Evolutionary conservation across 1,140 invertebrate species (phyloP), one percentile per base, ranked within the genome.

Genomic region (Bombus pascuorum): DNA sequence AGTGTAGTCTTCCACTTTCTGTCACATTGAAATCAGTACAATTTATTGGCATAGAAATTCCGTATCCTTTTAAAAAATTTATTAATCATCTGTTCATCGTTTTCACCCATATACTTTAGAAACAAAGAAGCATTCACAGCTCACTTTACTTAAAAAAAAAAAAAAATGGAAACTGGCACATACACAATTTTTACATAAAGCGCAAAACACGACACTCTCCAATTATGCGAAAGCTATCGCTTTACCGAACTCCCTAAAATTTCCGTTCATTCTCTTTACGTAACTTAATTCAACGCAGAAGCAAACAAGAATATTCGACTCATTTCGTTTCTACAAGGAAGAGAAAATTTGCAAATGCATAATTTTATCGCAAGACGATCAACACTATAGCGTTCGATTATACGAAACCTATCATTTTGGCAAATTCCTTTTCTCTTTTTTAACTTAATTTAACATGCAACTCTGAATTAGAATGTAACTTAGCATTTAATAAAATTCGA

Each of bases 1-100:
- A 76, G 95, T 94, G 87, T 96, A 97, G 87, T 96, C 96, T 89
- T 97, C 97, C 34, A 97, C 95, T 94, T 95, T 95, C 97, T 97
- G 89, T 1, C 88, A 93, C 83, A 66, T 37, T 25, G 10, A 3
- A 1, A 28, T 53, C 4, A 28, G 5, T 12, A 2, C 3, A 42
- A 25, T 0, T 22, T 70, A 22, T 70, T 39, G 10, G 0, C 9
- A 15, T 39, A 39, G 18, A 68, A 68, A 15, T 34, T 68, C 4
- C 0, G 8, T 12, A 5, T 28, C 0, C 2, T 22, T 34, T 9
- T 3, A 25, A 5, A 9, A 28, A 5, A 28, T 39, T 1, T 18
- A 18, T 34, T 18, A 18, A 22, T 66, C 28, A n/a, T 47, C 6
- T 47, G 15, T 18, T 18, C 15, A 47, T 18, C 15, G 5, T 47